phyloP scores from a whole-genome alignment of 2,888 invertebrate genomes.

The Caenorhabditis sp. region DNA sequence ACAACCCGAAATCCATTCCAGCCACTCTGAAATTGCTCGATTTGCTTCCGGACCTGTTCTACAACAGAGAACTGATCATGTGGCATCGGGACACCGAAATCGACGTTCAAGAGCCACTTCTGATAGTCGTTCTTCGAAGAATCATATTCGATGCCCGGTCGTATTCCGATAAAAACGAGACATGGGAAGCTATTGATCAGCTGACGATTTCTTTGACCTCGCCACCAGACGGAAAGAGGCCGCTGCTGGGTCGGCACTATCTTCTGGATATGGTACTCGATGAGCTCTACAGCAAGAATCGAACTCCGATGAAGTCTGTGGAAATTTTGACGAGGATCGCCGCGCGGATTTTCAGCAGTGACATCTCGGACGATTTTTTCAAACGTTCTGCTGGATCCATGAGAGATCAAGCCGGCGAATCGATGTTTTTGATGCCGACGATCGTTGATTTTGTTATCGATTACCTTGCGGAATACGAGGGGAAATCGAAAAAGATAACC shows the following conservation, averaged over 20 bases:
- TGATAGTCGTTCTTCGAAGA: background rate
- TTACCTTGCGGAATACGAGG: conserved; percentile 3
- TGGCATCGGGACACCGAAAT: background rate
- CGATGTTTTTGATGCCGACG: conserved; percentile 8
- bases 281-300: conserved; percentile 21
- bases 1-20: background rate
- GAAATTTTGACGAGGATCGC: conserved; percentile 24
- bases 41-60: background rate
- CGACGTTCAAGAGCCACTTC: background rate
- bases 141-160: background rate
- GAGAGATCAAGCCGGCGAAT: background rate
- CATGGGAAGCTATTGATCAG: background rate
- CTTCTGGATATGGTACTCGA: conserved; percentile 23
- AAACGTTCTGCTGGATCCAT: background rate
- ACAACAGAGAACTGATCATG: background rate
- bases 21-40: background rate
- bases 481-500: background rate
- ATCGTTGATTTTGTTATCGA: conserved; percentile 20
- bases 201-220: background rate
- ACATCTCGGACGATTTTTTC: background rate
- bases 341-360: background rate
- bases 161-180: background rate
- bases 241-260: conserved; percentile 2
- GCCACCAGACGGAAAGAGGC: too few species aligned
- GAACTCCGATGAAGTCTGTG: conserved; percentile 20